Conservation (phyloP, 2,888 invertebrate genomes). For the Lamellibrachia columna region DNA sequence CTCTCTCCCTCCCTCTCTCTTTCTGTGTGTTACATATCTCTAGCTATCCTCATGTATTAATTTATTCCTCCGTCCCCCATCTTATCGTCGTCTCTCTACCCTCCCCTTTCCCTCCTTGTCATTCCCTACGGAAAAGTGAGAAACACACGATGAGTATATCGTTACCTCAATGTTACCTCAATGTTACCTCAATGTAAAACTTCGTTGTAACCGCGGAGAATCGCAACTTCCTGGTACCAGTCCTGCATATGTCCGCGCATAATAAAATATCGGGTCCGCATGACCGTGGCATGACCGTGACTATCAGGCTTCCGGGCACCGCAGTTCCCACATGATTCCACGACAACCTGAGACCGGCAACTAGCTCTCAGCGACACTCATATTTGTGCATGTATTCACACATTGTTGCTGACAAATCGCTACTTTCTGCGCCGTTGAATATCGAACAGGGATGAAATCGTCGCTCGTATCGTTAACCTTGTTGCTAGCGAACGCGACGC, state of each 20-base stretch:
- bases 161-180: background rate
- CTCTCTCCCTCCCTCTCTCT: too few relatives aligned
- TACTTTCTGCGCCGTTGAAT: constrained; percentile 10
- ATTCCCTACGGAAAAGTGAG: background rate
- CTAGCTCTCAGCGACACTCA: background rate
- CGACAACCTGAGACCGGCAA: background rate
- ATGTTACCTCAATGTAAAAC: background rate
- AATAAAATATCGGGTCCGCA: background rate
- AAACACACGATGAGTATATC: background rate
- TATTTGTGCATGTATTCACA: background rate
- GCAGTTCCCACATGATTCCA: background rate
- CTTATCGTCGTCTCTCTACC: background rate
- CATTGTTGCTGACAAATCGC: background rate
- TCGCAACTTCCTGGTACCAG: background rate
- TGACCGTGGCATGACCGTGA: background rate
- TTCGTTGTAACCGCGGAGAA: background rate
- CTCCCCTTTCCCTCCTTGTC: background rate
- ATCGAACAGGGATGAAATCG: background rate
- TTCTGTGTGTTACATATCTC: too few relatives aligned
- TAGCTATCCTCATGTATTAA: too few relatives aligned
- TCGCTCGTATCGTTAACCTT: background rate
- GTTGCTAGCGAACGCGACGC: background rate
- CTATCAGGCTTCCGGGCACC: background rate
- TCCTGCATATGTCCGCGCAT: background rate
- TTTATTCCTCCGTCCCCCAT: background rate